Evolutionary conservation across 1,140 invertebrate species (phyloP).

Genomic region (Calliopsis andreniformis): DNA sequence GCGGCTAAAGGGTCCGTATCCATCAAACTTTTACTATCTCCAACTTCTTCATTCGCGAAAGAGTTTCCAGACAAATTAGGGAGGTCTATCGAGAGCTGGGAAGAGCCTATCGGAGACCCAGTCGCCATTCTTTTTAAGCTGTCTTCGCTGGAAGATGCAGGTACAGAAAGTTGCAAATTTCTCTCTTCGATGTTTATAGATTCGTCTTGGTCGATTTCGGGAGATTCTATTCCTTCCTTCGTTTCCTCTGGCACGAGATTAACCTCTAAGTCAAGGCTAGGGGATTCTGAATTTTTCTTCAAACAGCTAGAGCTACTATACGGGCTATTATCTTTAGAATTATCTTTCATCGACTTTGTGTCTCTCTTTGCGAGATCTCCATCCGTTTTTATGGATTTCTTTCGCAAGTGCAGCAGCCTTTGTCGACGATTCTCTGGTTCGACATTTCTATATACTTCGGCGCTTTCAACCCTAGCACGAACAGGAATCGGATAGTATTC

Average conservation of each 20-base stretch:
- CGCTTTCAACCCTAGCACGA: not conserved
- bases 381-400: not conserved
- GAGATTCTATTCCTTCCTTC: not conserved
- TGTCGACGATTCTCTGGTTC: not conserved
- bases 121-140: not conserved
- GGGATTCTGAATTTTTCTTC: not conserved
- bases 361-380: not conserved
- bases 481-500: not conserved
- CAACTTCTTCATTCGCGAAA: not conserved
- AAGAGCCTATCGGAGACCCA: not conserved
- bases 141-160: not conserved
- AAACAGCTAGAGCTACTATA: not conserved
- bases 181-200: not conserved
- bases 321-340: not conserved
- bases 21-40: too few relatives aligned
- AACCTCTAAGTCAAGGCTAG: not conserved
- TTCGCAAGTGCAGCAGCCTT: slow-evolving; percentile 8
- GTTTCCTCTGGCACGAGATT: not conserved
- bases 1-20: too few relatives aligned
- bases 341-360: not conserved
- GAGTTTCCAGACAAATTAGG: not conserved
- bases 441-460: not conserved
- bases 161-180: not conserved
- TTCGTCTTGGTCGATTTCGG: not conserved
- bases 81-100: not conserved